Conservation (phyloP, 2,888 invertebrate genomes). For the Euzophera pinguis region DNA sequence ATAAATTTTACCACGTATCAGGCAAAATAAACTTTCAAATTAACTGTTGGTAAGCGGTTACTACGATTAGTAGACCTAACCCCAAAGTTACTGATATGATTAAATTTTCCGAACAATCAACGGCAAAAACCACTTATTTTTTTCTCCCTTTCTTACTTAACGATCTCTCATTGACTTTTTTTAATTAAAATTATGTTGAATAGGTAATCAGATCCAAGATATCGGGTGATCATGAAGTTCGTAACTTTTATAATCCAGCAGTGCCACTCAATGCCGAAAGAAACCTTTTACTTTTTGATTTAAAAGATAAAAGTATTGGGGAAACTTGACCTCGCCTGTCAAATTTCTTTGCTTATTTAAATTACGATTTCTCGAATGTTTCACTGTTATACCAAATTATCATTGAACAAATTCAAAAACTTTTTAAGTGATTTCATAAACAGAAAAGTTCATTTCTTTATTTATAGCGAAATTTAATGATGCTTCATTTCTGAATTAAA, state of each 20-base stretch:
- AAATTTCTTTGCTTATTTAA: not conserved
- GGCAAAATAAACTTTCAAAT: too few relatives aligned
- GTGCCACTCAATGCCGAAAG: constrained; percentile 10
- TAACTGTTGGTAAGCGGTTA: too few relatives aligned
- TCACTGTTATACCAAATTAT: not conserved
- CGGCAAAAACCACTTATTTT: too few relatives aligned
- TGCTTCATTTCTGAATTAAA: too few relatives aligned
- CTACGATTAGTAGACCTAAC: too few relatives aligned
- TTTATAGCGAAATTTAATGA: not conserved
- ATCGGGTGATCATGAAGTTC: not conserved
- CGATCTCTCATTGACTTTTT: too few relatives aligned
- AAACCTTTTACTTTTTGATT: constrained; percentile 10
- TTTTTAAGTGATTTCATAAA: not conserved
- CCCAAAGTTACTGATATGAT: too few relatives aligned
- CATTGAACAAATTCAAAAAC: not conserved
- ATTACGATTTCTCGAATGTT: not conserved
- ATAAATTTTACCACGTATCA: too few relatives aligned
- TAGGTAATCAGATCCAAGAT: not conserved
- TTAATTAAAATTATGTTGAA: too few relatives aligned
- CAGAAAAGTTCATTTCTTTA: not conserved
- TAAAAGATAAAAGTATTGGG: constrained; percentile 8
- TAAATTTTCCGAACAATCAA: too few relatives aligned
- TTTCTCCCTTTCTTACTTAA: too few relatives aligned
- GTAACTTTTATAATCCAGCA: not conserved
- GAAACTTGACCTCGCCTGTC: not conserved